Base-by-base conservation (phyloP, 2,888 invertebrate genomes). In the Linnaemya vulpina region DNA sequence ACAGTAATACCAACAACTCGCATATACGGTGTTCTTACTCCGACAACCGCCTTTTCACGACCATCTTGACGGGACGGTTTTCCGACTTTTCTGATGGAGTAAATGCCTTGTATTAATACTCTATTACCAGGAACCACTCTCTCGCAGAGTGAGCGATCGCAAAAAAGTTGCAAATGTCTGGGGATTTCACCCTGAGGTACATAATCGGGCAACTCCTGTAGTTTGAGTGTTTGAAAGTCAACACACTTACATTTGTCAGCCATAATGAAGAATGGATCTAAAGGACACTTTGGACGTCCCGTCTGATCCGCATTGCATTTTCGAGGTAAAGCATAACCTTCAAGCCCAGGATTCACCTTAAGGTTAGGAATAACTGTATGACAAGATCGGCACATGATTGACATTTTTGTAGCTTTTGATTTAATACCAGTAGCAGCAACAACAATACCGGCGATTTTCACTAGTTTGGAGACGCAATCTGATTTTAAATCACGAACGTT, bases 191-290 rank as follows among this genome's bases (percentile, higher is more conserved):
- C 99, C 90, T 99, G 98, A 0, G 93, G 93, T 8, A 98, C 96
- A 86, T 95, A 95, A 91, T 99, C 99, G 0, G 98, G 98, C 22
- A 97, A 93, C 93, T 99, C 99, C 94, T 99, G 99, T 13, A 99
- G 93, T 92, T 99, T 99, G n/a, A 99, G 92, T 0, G 97, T 96
- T 95, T 99, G 99, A 91, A 98, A 99, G 93, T 99, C 99, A 30
- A 99, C 97, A 92, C 99, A 99, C 88, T 95, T 95, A 92, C 99
- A 99, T 93, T 98, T 98, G 91, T 99, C 99, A 17, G 99, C 99
- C 92, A 99, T 95, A 86, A 99, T 98, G 92, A 98, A 98, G 92
- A 97, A 99, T 1, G 99, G 99, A 93, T 99, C 99, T 77, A 99
- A 91, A 0, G 99, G 99, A 90, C 99, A 99, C 89, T 97, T 97